A percentile compares a stretch with the other conserved stretches of the same genome.
Evolutionary conservation across 2,113 vertebrate species (phyloP).

Genomic region (Accipiter virgatus): DNA sequence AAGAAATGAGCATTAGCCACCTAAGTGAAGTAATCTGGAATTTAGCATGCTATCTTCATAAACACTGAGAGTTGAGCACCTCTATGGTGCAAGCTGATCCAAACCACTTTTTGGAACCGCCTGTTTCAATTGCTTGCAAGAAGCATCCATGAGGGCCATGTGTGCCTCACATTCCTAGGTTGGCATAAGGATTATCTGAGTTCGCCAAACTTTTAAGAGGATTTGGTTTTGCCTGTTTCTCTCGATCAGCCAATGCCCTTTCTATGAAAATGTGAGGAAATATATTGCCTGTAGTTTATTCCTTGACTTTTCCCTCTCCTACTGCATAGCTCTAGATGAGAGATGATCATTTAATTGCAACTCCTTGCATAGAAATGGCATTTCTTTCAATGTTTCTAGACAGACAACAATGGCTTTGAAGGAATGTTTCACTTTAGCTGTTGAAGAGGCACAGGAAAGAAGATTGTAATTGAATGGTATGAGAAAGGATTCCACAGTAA

Average conservation of each 20-base stretch:
- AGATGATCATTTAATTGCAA: background rate
- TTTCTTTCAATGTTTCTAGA: background rate
- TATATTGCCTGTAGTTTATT: background rate
- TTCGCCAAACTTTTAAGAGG: background rate
- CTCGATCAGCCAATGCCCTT: background rate
- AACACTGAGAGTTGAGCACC: background rate
- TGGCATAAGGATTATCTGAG: background rate
- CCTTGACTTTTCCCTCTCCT: background rate
- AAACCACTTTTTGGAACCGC: background rate
- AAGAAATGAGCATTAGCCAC: background rate
- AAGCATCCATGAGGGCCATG: background rate
- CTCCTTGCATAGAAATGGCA: background rate
- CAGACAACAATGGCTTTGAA: background rate
- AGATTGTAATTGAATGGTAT: background rate
- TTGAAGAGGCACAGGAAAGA: background rate
- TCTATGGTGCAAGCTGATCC: background rate
- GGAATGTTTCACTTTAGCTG: background rate
- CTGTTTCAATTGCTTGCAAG: background rate
- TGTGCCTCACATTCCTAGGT: background rate
- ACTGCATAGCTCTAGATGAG: background rate
- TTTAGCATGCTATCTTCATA: background rate
- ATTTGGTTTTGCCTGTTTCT: background rate
- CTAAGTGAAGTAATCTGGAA: background rate
- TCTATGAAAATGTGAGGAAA: background rate
- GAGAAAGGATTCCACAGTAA: background rate